phyloP scores from a whole-genome alignment of 2,113 vertebrate genomes.

The Gorsachius goisagi region DNA sequence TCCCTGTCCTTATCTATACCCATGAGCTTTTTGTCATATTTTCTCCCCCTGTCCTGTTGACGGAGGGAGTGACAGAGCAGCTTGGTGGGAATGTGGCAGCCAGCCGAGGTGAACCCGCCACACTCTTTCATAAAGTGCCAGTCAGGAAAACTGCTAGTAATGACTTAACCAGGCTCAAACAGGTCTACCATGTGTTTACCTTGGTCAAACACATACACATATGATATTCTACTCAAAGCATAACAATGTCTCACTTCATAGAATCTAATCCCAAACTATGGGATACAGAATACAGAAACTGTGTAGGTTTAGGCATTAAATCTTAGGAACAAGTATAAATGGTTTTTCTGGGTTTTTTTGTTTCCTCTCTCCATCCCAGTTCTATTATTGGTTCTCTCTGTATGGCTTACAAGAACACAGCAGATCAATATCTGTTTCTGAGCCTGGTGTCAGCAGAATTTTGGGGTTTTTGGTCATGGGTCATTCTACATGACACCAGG shows the following conservation, averaged over 20 bases:
- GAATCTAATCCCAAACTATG: neutral
- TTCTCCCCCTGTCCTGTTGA: neutral
- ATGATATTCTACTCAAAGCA: neutral
- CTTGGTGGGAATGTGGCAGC: neutral
- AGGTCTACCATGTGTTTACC: too few relatives aligned
- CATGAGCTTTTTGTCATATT: neutral
- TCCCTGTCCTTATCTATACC: neutral
- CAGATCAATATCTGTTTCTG: neutral
- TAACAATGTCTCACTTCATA: neutral
- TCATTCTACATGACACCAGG: neutral
- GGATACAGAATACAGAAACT: neutral
- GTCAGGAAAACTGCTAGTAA: neutral
- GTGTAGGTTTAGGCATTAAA: neutral
- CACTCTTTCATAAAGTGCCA: neutral
- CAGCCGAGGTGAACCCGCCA: rapidly evolving
- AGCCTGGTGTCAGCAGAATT: neutral
- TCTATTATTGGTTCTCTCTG: neutral
- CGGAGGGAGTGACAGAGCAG: neutral
- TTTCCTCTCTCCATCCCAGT: too few relatives aligned
- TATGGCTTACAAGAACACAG: neutral
- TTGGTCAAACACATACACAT: neutral
- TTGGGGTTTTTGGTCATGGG: neutral
- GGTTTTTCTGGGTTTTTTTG: neutral
- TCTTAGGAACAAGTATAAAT: neutral
- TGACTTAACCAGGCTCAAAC: neutral